Evolutionary conservation across 2,113 vertebrate species (phyloP).

Genomic region (Seriola aureovittata): DNA sequence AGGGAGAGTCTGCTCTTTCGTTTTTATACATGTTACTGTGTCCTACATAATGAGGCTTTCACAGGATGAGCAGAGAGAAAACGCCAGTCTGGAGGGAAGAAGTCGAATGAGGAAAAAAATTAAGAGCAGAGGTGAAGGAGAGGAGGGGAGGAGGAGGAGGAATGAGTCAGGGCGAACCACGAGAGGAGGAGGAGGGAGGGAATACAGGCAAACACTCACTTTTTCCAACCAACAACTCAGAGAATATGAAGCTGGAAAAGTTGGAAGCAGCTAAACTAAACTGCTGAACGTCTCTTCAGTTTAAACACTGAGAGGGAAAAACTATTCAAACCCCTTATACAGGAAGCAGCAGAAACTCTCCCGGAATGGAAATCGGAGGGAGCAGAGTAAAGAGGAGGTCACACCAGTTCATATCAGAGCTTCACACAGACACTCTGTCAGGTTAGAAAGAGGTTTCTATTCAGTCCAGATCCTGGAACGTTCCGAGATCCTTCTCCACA

Average conservation of each 20-base stretch:
- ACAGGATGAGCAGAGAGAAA: neutral
- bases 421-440: neutral
- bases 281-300: neutral
- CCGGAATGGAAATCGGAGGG: constrained; percentile 35
- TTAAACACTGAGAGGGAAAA: constrained; percentile 25
- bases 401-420: neutral
- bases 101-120: neutral
- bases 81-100: neutral
- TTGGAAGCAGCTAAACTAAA: constrained; percentile 4
- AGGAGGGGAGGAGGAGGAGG: constrained; percentile 1
- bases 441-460: neutral
- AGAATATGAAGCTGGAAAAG: constrained; percentile 43
- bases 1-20: too few relatives aligned
- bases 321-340: neutral
- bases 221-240: constrained; percentile 69
- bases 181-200: constrained; percentile 4
- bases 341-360: constrained; percentile 2
- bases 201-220: constrained; percentile 59
- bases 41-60: neutral
- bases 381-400: neutral
- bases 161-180: constrained; percentile 39
- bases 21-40: too few relatives aligned
- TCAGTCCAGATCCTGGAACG: too few relatives aligned
- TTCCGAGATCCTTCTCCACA: too few relatives aligned
- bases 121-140: constrained; percentile 31